Evolutionary conservation across 2,888 invertebrate genomes (phyloP), one percentile per base, ranked within the genome.

Genomic region (Lymantria monacha): DNA sequence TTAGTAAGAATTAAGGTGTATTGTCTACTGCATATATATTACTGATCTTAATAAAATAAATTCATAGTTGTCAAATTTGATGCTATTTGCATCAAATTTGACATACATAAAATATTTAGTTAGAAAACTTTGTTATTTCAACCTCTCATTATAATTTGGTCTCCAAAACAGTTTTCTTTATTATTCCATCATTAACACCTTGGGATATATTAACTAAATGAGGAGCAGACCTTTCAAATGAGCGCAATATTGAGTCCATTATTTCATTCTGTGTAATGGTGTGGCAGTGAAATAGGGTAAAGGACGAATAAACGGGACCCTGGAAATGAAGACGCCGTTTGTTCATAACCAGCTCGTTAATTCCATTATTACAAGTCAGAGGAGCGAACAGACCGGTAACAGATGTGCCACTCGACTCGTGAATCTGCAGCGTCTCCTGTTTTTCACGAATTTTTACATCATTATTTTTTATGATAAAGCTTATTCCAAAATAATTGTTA

Each of bases 261-360:
- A 88, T 86, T 88, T 85, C 81, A 83, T 82, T 84, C 80, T 72
- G 83, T 83, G 83, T 83, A 88, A 87, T 87, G 83, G 85, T 81
- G 85, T 83, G 85, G 81, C 85, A 83, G 84, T 86, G 85, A 87
- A 89, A 88, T 89, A 87, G 85, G 81, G 83, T 75, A 80, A 79
- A 86, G 85, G 76, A 78, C 74, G 73, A 82, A 84, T 78, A 85
- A 86, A 85, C 81, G 83, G 78, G 75, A 76, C 81, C 81, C 79
- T 89, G 86, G 81, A 87, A 88, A 88, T 89, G 87, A 87, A 89
- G 89, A 88, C 85, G 82, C 81, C 87, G 87, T 88, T 90, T 87
- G 89, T 90, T 88, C 89, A 88, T 88, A 89, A 90, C 85, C 90
- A 89, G 87, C 86, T 85, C 87, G 88, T 90, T 90, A 88, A 88